Percentiles rank a stretch among this genome's conserved stretches.
phyloP scores from a whole-genome alignment of 2,888 invertebrate genomes.

The Neocrepidodera transversa region DNA sequence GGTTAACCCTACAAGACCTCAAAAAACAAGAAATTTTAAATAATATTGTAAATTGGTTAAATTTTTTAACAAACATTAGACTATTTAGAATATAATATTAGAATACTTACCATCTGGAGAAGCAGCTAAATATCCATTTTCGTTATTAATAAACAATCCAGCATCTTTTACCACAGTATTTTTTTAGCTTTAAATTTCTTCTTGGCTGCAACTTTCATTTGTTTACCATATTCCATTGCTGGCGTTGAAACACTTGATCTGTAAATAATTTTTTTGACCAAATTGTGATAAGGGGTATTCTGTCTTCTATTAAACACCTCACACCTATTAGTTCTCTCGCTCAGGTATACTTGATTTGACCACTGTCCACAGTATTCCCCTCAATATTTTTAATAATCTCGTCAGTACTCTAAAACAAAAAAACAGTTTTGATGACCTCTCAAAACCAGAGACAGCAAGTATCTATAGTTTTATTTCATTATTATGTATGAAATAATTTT shows the following conservation, averaged over 20 bases:
- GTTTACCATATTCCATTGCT: background rate
- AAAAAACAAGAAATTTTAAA: background rate
- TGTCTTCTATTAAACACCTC: too few species aligned
- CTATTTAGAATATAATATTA: background rate
- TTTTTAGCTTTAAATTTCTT: background rate
- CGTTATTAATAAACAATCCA: background rate
- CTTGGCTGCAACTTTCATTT: background rate
- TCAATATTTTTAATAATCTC: too few species aligned
- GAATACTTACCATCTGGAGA: constrained; percentile 4
- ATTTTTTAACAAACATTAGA: background rate
- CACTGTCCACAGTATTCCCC: too few species aligned
- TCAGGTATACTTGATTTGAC: too few species aligned
- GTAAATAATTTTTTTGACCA: background rate
- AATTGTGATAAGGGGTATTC: too few species aligned
- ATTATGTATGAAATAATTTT: too few species aligned
- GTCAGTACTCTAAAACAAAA: too few species aligned
- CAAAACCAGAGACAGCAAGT: too few species aligned
- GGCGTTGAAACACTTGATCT: background rate
- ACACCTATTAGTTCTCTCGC: too few species aligned
- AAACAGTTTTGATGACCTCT: too few species aligned
- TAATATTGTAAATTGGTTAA: background rate
- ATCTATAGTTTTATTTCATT: too few species aligned
- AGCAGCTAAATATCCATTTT: background rate
- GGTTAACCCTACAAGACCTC: background rate
- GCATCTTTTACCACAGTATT: background rate